A percentile compares a stretch with the other conserved stretches of the same genome.
Conservation (phyloP, 2,797 vertebrate species). For the Arvicola amphibius region DNA sequence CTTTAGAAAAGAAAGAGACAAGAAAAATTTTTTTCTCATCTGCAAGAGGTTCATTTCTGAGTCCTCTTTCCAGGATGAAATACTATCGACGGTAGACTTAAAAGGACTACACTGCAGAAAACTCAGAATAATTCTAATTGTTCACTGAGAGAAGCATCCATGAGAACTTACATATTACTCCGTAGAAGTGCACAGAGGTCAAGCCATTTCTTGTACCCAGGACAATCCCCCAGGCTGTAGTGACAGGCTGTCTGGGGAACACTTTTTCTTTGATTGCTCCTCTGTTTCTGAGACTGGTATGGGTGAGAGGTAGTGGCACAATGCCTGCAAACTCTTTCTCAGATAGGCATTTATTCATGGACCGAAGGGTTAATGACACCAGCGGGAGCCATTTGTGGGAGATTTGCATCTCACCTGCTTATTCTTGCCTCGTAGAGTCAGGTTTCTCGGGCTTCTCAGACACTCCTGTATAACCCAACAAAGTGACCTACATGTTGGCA, state of each 20-base stretch:
- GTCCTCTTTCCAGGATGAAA: neutral
- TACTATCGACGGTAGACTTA: neutral
- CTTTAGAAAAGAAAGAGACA: neutral
- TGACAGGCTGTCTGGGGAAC: neutral
- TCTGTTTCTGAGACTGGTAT: neutral
- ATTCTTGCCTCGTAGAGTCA: slow-evolving; percentile 45
- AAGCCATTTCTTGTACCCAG: neutral
- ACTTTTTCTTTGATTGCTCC: slow-evolving; percentile 45
- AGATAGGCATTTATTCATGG: slow-evolving; percentile 60
- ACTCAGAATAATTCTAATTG: neutral
- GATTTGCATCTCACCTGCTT: slow-evolving; percentile 74
- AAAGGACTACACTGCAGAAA: neutral
- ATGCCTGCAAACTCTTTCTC: slow-evolving; percentile 34
- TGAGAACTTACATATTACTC: neutral
- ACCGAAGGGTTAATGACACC: slow-evolving; percentile 48
- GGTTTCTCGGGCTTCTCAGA: slow-evolving; percentile 45
- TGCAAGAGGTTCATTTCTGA: neutral
- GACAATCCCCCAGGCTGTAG: neutral
- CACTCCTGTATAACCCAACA: slow-evolving; percentile 24
- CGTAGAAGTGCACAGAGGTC: neutral
- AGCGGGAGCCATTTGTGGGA: neutral
- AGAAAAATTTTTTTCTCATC: neutral
- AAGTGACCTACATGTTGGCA: slow-evolving; percentile 72
- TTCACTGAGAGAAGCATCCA: neutral
- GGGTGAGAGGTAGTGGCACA: neutral